Evolutionary conservation across 2,797 vertebrate genomes (phyloP).

Genomic region (Decapterus maruadsi): DNA sequence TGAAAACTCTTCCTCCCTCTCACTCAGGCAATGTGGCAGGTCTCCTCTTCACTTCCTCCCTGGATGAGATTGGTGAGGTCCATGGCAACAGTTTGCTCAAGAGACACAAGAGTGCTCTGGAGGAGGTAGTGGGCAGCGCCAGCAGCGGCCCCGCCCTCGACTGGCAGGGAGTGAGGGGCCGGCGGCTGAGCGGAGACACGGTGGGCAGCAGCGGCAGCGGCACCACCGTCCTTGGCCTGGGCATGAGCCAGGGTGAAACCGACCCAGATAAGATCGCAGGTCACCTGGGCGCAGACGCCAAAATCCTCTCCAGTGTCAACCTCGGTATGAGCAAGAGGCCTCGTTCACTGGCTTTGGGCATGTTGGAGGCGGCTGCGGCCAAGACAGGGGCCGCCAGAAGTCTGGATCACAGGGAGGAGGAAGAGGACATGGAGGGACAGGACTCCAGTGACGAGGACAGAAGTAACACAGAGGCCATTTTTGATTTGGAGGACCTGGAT

Average conservation of each 20-base stretch:
- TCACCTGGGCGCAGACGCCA: slow-evolving; percentile 77
- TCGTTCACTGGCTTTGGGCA: slow-evolving; percentile 84
- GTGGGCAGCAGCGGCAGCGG: slow-evolving; percentile 61
- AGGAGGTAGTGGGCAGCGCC: slow-evolving; percentile 77
- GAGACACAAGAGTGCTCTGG: slow-evolving; percentile 87
- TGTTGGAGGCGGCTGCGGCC: slow-evolving; percentile 22
- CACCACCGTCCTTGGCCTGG: slow-evolving; percentile 73
- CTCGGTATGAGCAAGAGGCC: slow-evolving; percentile 77
- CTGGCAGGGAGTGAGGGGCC: slow-evolving; percentile 83
- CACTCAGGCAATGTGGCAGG: slow-evolving; percentile 78
- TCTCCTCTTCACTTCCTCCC: slow-evolving; percentile 82
- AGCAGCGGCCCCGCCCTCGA: slow-evolving; percentile 59
- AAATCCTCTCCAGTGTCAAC: slow-evolving; percentile 66
- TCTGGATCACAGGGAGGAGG: slow-evolving; percentile 27
- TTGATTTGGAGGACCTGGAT: slow-evolving; percentile 95
- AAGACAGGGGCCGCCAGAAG: not conserved
- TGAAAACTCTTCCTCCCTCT: not conserved
- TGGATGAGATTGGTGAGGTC: slow-evolving; percentile 83
- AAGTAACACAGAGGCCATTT: slow-evolving; percentile 90
- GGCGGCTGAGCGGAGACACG: slow-evolving; percentile 76
- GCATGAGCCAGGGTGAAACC: slow-evolving; percentile 74
- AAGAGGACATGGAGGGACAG: slow-evolving; percentile 77
- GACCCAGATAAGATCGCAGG: slow-evolving; percentile 78
- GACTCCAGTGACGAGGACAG: slow-evolving; percentile 92
- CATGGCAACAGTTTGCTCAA: slow-evolving; percentile 84